These are phyloP conservation scores for Maniola jurtina DNA, from an alignment of 1,140 invertebrate genomes.

Conservation along the genomic window DNA sequence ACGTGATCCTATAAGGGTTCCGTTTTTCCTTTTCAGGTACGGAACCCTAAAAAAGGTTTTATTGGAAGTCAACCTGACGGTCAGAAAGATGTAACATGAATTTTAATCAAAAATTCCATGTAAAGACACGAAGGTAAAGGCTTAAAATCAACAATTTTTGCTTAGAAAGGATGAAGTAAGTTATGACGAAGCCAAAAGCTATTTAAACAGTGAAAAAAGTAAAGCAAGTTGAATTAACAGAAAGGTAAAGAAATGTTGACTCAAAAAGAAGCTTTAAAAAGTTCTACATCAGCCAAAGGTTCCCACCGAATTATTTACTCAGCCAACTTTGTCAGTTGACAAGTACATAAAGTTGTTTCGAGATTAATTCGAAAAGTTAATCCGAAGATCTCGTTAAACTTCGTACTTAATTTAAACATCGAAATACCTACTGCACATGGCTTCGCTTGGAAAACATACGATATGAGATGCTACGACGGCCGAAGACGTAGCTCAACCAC, in stretches of 20 bases:
- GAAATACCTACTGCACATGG: not conserved
- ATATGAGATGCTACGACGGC: not conserved
- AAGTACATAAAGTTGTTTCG: slow-evolving; percentile 22
- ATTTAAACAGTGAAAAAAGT: not conserved
- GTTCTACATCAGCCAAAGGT: slow-evolving; percentile 1
- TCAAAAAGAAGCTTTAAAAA: slow-evolving; percentile 8
- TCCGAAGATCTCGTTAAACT: slow-evolving; percentile 20
- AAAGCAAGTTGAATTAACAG: not conserved
- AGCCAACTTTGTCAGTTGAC: slow-evolving; percentile 15
- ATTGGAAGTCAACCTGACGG: no score
- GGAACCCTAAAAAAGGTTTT: no score
- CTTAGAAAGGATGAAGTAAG: no score
- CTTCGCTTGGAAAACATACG: slow-evolving; percentile 13
- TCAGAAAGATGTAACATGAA: no score
- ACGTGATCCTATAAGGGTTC: no score
- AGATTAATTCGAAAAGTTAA: slow-evolving; percentile 29
- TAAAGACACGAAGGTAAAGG: no score
- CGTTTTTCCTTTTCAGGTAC: no score
- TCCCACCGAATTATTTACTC: slow-evolving; percentile 2
- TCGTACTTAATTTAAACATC: slow-evolving; percentile 21
- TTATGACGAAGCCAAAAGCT: not conserved
- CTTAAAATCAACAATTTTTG: no score
- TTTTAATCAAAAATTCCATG: no score
- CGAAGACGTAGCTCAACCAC: not conserved
- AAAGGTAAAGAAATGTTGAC: not conserved